Evolutionary conservation across 92 coral and sea anemone species (phyloP), one percentile per base, ranked within the genome.

Genomic region (Heliopora coerulea): DNA sequence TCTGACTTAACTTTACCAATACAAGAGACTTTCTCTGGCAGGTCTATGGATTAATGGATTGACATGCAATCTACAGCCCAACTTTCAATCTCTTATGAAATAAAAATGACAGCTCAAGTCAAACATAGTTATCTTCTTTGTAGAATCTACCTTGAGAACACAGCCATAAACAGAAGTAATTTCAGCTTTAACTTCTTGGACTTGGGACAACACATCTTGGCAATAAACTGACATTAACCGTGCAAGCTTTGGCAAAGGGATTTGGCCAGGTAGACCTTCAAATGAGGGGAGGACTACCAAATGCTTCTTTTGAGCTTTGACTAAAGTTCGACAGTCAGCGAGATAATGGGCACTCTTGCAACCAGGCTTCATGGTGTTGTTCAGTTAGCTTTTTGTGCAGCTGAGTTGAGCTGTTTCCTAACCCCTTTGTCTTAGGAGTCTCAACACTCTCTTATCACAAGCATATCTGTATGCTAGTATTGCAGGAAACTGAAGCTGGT

Each of bases 381-480:
- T 4, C 42, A 37, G 54, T 76, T 42, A 0, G 81, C 73, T 31
- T 8, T 27, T 76, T 41, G 15, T 76, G 81, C 15, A 76, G 59
- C 27, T 76, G 62, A 32, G 62, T 25, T 62, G 67, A 77, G 41
- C 68, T 66, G 67, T n/a, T n/a, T n/a, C n/a, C n/a, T n/a, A n/a
- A n/a, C n/a, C n/a, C n/a, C n/a, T n/a, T n/a, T n/a, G n/a, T n/a
- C n/a, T n/a, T n/a, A n/a, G n/a, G n/a, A n/a, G n/a, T n/a, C n/a
- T n/a, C n/a, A n/a, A n/a, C n/a, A n/a, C n/a, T n/a, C n/a, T n/a
- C n/a, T n/a, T n/a, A n/a, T n/a, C n/a, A n/a, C n/a, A n/a, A n/a
- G n/a, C n/a, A n/a, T n/a, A n/a, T n/a, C n/a, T n/a, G n/a, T n/a
- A n/a, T n/a, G n/a, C n/a, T n/a, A n/a, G n/a, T n/a, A n/a, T n/a